These are phyloP conservation scores for Leptodactylus fallax DNA, from an alignment of 2,797 vertebrate species.

Conservation along the genomic window DNA sequence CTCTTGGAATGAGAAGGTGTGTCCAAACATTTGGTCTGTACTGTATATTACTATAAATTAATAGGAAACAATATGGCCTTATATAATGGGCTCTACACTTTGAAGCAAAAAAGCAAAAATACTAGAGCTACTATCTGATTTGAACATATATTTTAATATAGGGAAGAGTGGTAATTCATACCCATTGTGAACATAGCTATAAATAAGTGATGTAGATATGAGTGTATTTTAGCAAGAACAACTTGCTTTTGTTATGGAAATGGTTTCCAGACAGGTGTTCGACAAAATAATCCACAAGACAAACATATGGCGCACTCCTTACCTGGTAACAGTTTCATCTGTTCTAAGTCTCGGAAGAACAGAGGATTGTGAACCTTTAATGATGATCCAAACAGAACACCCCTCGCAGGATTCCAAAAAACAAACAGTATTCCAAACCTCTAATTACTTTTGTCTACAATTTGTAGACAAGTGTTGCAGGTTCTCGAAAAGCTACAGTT, in stretches of 20 bases:
- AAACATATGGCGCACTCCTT: conserved; percentile 22
- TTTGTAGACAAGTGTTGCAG: conserved; percentile 54
- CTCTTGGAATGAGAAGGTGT: too few species aligned
- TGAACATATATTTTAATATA: not conserved
- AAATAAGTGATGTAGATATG: not conserved
- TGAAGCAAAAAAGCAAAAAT: too few species aligned
- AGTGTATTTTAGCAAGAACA: not conserved
- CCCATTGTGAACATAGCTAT: not conserved
- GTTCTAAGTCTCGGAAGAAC: conserved; percentile 18
- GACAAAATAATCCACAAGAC: not conserved
- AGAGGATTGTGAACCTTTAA: conserved; percentile 19
- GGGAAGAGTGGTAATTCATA: not conserved
- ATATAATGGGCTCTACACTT: too few species aligned
- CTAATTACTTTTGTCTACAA: conserved; percentile 30
- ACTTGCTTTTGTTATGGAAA: conserved; percentile 6
- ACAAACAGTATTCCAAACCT: conserved; percentile 38
- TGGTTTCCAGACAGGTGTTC: conserved; percentile 29
- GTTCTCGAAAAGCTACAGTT: conserved; percentile 46
- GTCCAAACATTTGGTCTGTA: too few species aligned
- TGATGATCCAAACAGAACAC: conserved; percentile 46
- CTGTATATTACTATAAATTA: too few species aligned
- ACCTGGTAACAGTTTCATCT: conserved; percentile 40
- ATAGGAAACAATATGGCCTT: too few species aligned
- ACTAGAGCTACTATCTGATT: too few species aligned
- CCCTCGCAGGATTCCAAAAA: conserved; percentile 19